These are phyloP conservation scores for Tarsius wallacei DNA, from an alignment of 2,797 vertebrate species.

Conservation along the genomic window DNA sequence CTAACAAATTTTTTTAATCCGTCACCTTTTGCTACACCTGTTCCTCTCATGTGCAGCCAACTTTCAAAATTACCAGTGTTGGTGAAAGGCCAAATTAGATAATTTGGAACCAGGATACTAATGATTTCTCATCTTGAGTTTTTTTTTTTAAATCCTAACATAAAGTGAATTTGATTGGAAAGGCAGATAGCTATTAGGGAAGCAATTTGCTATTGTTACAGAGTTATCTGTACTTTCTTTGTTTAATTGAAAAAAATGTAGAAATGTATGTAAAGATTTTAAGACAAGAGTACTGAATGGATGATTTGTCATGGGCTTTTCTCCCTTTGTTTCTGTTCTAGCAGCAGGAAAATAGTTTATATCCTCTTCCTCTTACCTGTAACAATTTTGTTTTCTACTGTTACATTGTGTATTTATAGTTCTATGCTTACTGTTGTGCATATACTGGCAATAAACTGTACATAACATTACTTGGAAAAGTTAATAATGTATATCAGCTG, in stretches of 20 bases:
- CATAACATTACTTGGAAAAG: slow-evolving; percentile 94
- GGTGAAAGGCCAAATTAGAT: slow-evolving; percentile 84
- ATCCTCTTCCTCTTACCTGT: slow-evolving; percentile 91
- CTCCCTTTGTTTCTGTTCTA: slow-evolving; percentile 84
- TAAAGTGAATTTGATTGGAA: slow-evolving; percentile 88
- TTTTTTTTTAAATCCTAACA: slow-evolving; percentile 82
- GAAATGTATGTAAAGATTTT: slow-evolving; percentile 95
- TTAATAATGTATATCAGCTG: slow-evolving; percentile 84
- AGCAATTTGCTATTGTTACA: slow-evolving; percentile 87
- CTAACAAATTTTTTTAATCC: slow-evolving; percentile 75
- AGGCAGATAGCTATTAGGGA: slow-evolving; percentile 86
- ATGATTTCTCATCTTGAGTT: slow-evolving; percentile 83
- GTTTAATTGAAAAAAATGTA: slow-evolving; percentile 93
- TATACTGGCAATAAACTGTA: slow-evolving; percentile 97
- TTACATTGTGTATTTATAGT: slow-evolving; percentile 98
- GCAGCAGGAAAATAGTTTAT: slow-evolving; percentile 90
- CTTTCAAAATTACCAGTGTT: slow-evolving; percentile 81
- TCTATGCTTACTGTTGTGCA: slow-evolving; percentile 97
- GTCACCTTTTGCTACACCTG: slow-evolving; percentile 82
- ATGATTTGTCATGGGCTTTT: slow-evolving; percentile 89
- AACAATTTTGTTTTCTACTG: slow-evolving; percentile 95
- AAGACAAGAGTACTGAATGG: slow-evolving; percentile 76
- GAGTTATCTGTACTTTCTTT: slow-evolving; percentile 85
- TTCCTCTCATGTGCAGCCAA: slow-evolving; percentile 88
- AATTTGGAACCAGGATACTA: slow-evolving; percentile 83